Evolutionary conservation across 2,888 invertebrate genomes (phyloP).

Genomic region (Sicus ferrugineus): DNA sequence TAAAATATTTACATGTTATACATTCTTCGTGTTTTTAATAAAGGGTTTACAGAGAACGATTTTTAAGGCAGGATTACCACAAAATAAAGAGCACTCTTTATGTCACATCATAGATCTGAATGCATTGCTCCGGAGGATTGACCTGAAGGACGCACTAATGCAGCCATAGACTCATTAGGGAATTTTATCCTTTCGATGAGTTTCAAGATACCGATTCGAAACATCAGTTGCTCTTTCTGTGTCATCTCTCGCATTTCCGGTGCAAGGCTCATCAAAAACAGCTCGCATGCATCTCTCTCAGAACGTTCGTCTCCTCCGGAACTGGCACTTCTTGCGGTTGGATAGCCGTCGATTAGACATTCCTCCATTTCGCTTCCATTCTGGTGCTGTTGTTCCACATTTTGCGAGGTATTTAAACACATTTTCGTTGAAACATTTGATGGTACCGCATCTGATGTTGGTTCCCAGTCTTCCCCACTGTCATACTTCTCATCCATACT

Average conservation of each 20-base stretch:
- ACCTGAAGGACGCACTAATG: not conserved
- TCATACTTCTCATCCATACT: not conserved
- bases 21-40: not conserved
- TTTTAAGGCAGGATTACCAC: no score
- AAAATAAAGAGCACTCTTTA: not conserved
- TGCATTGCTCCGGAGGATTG: not conserved
- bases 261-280: not conserved
- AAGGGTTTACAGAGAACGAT: no score
- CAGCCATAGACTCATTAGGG: not conserved
- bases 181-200: not conserved
- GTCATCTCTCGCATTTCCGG: not conserved
- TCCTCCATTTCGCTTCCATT: not conserved
- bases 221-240: not conserved
- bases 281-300: not conserved
- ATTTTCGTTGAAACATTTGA: not conserved
- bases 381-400: not conserved
- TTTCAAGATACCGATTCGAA: not conserved
- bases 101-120: not conserved
- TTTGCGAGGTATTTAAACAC: not conserved
- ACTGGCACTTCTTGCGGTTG: not conserved
- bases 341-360: not conserved
- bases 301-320: not conserved
- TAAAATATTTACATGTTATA: not conserved
- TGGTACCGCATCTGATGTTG: not conserved
- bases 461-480: not conserved